Evolutionary conservation across 2,113 vertebrate genomes (phyloP), one percentile per base, ranked within the genome.

Genomic region (Oryzias melastigma): DNA sequence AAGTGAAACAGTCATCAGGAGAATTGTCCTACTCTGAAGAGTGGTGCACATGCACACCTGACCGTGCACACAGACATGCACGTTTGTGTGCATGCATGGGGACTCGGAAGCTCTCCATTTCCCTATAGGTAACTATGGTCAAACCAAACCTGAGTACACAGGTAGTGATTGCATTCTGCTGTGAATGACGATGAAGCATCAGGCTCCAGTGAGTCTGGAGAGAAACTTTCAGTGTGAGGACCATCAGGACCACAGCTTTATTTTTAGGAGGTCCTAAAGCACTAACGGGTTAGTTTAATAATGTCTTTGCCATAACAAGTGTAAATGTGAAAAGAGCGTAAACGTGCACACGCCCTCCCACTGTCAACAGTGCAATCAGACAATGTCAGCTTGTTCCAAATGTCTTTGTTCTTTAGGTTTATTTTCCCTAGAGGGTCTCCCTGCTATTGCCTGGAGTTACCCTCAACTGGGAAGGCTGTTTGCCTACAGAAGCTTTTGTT

Each of bases 401-500:
- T 82, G 55, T 78, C 79, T 85, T 83, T 83, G 86, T 81, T 85
- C 66, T 80, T 83, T 77, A 80, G 80, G 83, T 88, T 83, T 85
- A 77, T 86, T 85, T 75, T 82, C 78, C 83, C 85, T 17, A 14
- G 80, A 78, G 82, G 70, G 58, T 73, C 71, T 72, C 50, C 51
- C 48, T 27, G 68, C 65, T 68, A 58, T 75, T 58, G 78, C 85
- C 75, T 64, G 81, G 81, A 84, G 83, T 85, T 70, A 81, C 82
- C 78, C 88, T 90, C 80, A 79, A 68, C 75, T 69, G 71, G 83
- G 69, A 78, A 78, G 72, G 20, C 53, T 91, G 87, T 91, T 91
- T 91, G 89, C 85, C 74, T 41, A 88, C 87, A 87, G 85, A 83
- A 90, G 83, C 81, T 77, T 84, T 85, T 92, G 89, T 92, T 91